Conservation (phyloP, 1,140 invertebrate genomes). For the Drosophila rhopaloa region DNA sequence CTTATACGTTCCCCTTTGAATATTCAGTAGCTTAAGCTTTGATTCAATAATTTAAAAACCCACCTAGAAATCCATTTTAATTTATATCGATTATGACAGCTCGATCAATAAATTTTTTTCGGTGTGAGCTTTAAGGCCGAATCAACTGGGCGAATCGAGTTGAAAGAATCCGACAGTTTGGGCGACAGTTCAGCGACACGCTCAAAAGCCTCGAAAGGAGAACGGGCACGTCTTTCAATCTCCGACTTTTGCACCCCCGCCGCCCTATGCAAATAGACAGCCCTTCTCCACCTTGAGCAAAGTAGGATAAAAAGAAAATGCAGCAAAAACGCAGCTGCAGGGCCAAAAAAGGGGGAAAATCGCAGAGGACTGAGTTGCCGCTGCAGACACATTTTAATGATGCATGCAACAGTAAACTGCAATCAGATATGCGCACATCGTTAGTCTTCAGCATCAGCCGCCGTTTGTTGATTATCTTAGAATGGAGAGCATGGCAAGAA, state of each 20-base stretch:
- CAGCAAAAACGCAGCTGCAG: constrained; percentile 36
- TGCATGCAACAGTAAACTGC: constrained; percentile 83
- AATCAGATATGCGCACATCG: constrained; percentile 83
- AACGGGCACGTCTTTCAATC: constrained; percentile 62
- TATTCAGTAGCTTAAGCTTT: too few species aligned
- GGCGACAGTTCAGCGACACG: constrained; percentile 70
- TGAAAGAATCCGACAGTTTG: constrained; percentile 17
- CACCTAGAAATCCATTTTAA: too few species aligned
- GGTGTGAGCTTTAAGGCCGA: constrained; percentile 15
- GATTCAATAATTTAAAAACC: too few species aligned
- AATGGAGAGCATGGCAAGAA: constrained; percentile 71
- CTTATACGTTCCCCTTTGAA: too few species aligned
- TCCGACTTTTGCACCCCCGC: constrained; percentile 3
- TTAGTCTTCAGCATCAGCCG: constrained; percentile 83
- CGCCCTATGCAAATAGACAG: constrained; percentile 66
- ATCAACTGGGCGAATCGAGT: constrained; percentile 21
- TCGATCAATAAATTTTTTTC: not conserved
- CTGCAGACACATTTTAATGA: constrained; percentile 80
- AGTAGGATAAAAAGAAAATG: constrained; percentile 78
- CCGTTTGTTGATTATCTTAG: constrained; percentile 83
- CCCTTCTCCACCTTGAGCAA: constrained; percentile 68
- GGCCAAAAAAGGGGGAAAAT: constrained; percentile 1
- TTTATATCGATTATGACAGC: not conserved
- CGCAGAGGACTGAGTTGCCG: constrained; percentile 4
- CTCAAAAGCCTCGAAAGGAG: constrained; percentile 54